phyloP scores from a whole-genome alignment of 2,888 invertebrate genomes.

The Patella pellucida region DNA sequence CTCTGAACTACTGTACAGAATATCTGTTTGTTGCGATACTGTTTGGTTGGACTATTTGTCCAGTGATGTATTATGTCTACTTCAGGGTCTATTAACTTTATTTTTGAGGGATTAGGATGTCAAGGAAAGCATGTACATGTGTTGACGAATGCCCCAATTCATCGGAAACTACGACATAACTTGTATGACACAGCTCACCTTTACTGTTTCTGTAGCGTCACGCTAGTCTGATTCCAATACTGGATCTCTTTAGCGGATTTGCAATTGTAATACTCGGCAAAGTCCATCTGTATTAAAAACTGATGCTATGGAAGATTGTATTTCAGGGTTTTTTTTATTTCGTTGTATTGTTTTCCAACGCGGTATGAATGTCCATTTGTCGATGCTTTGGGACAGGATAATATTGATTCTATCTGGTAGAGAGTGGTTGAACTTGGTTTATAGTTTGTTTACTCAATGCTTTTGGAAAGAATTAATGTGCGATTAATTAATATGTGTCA shows the following conservation, averaged over 20 bases:
- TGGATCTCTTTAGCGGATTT: constrained; percentile 35
- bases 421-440: too few relatives aligned
- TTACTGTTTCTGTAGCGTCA: constrained; percentile 26
- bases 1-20: constrained; percentile 31
- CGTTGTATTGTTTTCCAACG: constrained; percentile 27
- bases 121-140: constrained; percentile 18
- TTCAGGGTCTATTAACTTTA: background rate
- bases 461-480: too few relatives aligned
- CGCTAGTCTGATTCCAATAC: constrained; percentile 36
- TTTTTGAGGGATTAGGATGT: background rate
- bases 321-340: constrained; percentile 25
- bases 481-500: too few relatives aligned
- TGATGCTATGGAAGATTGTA: constrained; percentile 27
- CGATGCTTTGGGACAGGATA: too few relatives aligned
- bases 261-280: constrained; percentile 37
- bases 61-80: constrained; percentile 29
- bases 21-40: constrained; percentile 35
- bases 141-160: constrained; percentile 28
- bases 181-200: constrained; percentile 15
- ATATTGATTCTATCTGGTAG: too few relatives aligned
- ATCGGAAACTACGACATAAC: constrained; percentile 36
- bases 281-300: constrained; percentile 39
- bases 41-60: constrained; percentile 39
- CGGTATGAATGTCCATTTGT: constrained; percentile 23
- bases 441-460: too few relatives aligned